Conservation (phyloP, 2,797 vertebrate species). For the Neosilurus mollespiculum region DNA sequence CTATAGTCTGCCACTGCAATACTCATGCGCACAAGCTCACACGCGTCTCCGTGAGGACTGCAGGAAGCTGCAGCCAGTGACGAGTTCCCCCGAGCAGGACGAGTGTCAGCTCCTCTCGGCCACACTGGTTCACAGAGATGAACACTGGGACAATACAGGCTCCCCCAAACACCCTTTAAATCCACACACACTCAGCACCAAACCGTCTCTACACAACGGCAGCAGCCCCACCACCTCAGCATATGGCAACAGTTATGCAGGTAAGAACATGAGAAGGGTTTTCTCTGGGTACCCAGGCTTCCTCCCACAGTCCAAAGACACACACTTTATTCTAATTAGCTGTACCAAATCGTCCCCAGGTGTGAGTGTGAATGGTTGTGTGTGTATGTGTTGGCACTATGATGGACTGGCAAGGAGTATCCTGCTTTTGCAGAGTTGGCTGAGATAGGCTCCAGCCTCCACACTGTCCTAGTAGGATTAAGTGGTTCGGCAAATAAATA, state of each 20-base stretch:
- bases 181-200: slow-evolving; percentile 57
- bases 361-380: too few relatives aligned
- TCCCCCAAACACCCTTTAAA: slow-evolving; percentile 69
- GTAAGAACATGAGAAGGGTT: slow-evolving; percentile 42
- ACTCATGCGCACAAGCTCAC: slow-evolving; percentile 77
- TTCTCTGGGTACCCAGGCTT: not conserved
- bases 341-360: too few relatives aligned
- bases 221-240: slow-evolving; percentile 64
- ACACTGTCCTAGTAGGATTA: too few relatives aligned
- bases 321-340: too few relatives aligned
- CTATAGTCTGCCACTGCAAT: slow-evolving; percentile 78
- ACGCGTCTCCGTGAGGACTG: slow-evolving; percentile 71
- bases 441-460: too few relatives aligned
- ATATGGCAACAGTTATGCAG: slow-evolving; percentile 56
- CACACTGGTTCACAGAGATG: slow-evolving; percentile 72
- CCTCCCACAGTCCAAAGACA: too few relatives aligned
- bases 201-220: slow-evolving; percentile 50
- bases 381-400: too few relatives aligned
- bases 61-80: slow-evolving; percentile 66
- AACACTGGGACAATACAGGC: slow-evolving; percentile 79
- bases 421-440: too few relatives aligned
- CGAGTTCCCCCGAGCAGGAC: slow-evolving; percentile 73
- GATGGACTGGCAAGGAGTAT: too few relatives aligned
- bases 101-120: slow-evolving; percentile 80
- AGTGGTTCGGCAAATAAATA: too few relatives aligned